Percentiles rank a stretch among this genome's conserved stretches.
phyloP scores from a whole-genome alignment of 2,797 vertebrate genomes.

The Apogon hyalosoma region DNA sequence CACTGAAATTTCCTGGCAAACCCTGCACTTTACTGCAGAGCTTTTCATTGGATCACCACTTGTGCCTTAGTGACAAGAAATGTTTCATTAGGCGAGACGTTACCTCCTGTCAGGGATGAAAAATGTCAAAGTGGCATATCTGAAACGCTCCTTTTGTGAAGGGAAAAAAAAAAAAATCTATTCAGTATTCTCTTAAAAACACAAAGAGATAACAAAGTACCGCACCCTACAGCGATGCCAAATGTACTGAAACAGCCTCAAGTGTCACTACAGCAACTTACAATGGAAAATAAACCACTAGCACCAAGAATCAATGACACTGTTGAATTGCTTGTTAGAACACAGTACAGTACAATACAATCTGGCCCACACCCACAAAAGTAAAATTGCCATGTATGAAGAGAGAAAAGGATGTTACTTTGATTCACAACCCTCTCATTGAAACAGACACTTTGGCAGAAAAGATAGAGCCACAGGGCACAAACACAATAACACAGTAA shows the following conservation, averaged over 20 bases:
- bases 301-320: no score
- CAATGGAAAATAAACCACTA: no score
- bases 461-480: no score
- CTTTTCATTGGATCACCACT: conserved; percentile 14
- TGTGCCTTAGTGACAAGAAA: conserved; percentile 22
- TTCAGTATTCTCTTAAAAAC: neutral
- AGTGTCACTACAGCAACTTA: no score
- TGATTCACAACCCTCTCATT: no score
- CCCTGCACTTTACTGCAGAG: conserved; percentile 4
- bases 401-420: no score
- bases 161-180: neutral
- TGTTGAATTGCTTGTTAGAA: no score
- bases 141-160: neutral
- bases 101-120: neutral
- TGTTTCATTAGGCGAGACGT: neutral
- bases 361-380: no score
- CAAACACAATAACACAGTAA: no score
- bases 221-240: neutral
- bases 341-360: no score
- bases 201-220: neutral
- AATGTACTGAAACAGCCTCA: neutral
- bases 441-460: no score
- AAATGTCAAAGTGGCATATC: neutral
- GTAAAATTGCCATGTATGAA: no score
- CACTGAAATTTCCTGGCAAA: conserved; percentile 16